A percentile compares a stretch with the other conserved stretches of the same genome.
phyloP scores from a whole-genome alignment of 2,888 invertebrate genomes.

The Apoderus coryli region DNA sequence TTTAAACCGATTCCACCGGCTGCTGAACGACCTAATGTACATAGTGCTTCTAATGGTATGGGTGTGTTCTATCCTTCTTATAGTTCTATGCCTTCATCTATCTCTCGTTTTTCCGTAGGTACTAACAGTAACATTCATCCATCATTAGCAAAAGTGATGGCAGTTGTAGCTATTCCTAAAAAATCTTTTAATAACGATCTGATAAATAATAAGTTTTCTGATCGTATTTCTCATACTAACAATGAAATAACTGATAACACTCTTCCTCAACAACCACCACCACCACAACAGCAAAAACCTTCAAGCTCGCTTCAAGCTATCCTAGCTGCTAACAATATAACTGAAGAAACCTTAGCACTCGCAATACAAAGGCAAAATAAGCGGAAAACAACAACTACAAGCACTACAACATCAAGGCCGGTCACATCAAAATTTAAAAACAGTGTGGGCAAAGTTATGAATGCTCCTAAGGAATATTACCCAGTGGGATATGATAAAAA shows the following conservation, averaged over 20 bases:
- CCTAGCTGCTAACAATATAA: constrained; percentile 56
- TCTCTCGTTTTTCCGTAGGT: constrained; percentile 37
- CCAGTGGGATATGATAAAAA: constrained; percentile 80
- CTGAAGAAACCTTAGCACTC: constrained; percentile 61
- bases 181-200: too few species aligned
- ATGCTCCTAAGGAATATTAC: constrained; percentile 78
- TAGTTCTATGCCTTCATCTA: constrained; percentile 40
- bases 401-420: constrained; percentile 35
- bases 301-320: constrained; percentile 25
- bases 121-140: constrained; percentile 21
- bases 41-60: constrained; percentile 11
- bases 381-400: constrained; percentile 17
- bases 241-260: constrained; percentile 20
- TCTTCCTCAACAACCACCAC: constrained; percentile 17
- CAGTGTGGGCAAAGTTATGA: constrained; percentile 57
- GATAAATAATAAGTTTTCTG: constrained; percentile 25
- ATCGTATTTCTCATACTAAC: constrained; percentile 24
- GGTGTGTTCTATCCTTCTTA: constrained; percentile 31
- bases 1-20: constrained; percentile 66
- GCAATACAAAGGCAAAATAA: constrained; percentile 50
- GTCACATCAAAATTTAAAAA: constrained; percentile 28
- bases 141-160: constrained; percentile 21
- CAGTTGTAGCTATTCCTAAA: constrained; percentile 25
- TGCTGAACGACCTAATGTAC: constrained; percentile 32
- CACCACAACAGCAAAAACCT: too few species aligned